Evolutionary conservation across 2,797 vertebrate genomes (phyloP), one percentile per base, ranked within the genome.

Genomic region (Coccyzus lansbergi): DNA sequence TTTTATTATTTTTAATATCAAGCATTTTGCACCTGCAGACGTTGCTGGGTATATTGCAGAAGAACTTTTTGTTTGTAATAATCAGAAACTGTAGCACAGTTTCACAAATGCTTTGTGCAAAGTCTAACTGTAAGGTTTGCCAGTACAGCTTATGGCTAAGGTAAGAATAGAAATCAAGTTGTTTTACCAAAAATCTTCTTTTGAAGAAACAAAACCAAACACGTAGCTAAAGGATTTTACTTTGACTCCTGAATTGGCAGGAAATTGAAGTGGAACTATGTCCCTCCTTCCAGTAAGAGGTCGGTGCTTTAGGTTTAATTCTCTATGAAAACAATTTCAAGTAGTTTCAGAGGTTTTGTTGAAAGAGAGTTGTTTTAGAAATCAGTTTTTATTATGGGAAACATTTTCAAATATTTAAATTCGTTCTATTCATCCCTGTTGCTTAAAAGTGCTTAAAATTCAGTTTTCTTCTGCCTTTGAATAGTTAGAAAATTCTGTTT

Each of bases 1-100:
- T 93, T 91, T 80, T 85, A 76, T 76, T 88, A 68, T 46, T 92
- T 92, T 90, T 79, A 74, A 70, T 64, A 64, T 15, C 16, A 65
- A 64, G 53, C 29, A 68, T 38, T 90, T 92, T 52, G 69, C 83
- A 94, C 75, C 60, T 94, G 83, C 68, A 94, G 69, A 33, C 42
- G 9, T 25, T 70, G 25, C 14, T 93, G 49, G 6, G 11, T 79
- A 88, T 78, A 48, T 80, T 86, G 62, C 31, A 70, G 58, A 76
- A 49, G 4, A 79, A n/a, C 12, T 12, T 93, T 68, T 40, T 80
- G 36, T 60, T 89, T 81, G 72, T 29, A 44, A 12, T 71, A 24
- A 60, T 78, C 55, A 24, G 59, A 86, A 90, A 62, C 26, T 28
- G 2, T 58, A 53, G 36, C 10, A 52, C 15, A 59, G 38, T 82